These are phyloP conservation scores for Elaphurus davidianus DNA, from an alignment of 2,113 vertebrate genomes.

Conservation along the genomic window DNA sequence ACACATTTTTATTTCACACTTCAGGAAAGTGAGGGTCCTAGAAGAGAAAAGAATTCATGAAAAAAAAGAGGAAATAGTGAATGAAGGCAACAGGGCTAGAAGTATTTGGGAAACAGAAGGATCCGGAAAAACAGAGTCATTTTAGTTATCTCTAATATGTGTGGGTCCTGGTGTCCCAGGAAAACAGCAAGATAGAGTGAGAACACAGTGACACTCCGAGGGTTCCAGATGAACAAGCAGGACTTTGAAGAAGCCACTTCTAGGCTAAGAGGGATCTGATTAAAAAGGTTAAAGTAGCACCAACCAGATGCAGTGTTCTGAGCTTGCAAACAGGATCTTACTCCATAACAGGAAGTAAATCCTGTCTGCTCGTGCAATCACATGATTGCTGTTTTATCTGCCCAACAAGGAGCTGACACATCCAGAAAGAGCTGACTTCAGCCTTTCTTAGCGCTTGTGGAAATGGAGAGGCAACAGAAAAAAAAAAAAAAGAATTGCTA, in stretches of 20 bases:
- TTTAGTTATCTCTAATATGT: not conserved
- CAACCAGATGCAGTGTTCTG: not conserved
- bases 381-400: conserved; percentile 36
- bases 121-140: not conserved
- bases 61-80: not conserved
- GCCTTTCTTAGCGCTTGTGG: not conserved
- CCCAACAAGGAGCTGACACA: not conserved
- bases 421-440: conserved; percentile 48
- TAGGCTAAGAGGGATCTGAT: not conserved
- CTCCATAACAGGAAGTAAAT: conserved; percentile 32
- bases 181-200: not conserved
- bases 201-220: not conserved
- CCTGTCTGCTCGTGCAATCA: conserved; percentile 4
- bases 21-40: not conserved
- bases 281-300: conserved; percentile 18
- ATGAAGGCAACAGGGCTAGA: not conserved
- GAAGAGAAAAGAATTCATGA: not conserved
- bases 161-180: not conserved
- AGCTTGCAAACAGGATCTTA: not conserved
- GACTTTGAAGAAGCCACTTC: not conserved
- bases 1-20: not conserved
- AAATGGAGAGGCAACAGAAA: conserved; percentile 14
- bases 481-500: not conserved
- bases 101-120: not conserved
- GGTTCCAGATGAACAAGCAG: not conserved